Evolutionary conservation across 2,113 vertebrate species (phyloP).

Genomic region (Trichechus manatus): DNA sequence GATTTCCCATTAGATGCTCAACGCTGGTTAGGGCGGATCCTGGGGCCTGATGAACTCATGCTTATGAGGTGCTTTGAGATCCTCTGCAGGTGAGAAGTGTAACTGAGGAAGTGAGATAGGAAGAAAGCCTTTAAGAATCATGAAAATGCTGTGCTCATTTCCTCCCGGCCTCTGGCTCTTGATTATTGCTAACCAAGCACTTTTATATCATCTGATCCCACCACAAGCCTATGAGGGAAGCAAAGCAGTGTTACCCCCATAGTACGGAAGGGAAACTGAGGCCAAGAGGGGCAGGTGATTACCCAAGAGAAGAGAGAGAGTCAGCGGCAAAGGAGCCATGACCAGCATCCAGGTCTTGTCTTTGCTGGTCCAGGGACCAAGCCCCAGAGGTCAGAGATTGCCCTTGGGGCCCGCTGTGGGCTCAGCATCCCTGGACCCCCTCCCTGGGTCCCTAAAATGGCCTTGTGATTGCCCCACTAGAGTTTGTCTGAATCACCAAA

Average conservation of each 20-base stretch:
- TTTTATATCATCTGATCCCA: slow-evolving; percentile 55
- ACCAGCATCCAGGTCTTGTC: background rate
- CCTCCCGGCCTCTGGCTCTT: slow-evolving; percentile 50
- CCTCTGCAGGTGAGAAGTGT: background rate
- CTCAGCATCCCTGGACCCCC: background rate
- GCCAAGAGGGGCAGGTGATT: background rate
- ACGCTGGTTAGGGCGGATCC: background rate
- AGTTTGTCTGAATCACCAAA: background rate
- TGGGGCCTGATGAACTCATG: background rate
- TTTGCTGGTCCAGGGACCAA: background rate
- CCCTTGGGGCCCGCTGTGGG: background rate
- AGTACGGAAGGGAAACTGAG: slow-evolving; percentile 15
- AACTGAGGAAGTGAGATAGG: background rate
- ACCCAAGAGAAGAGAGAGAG: background rate
- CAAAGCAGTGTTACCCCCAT: background rate
- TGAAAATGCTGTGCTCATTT: slow-evolving; percentile 46
- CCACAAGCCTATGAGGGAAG: background rate
- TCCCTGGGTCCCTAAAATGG: background rate
- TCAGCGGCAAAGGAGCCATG: background rate
- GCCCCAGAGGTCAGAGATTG: background rate
- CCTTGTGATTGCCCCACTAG: background rate
- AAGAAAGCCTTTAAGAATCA: slow-evolving; percentile 45
- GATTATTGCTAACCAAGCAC: slow-evolving; percentile 49
- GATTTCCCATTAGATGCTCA: slow-evolving; percentile 7
- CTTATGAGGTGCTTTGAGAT: background rate